phyloP scores from a whole-genome alignment of 2,888 invertebrate genomes.

The Poecilus cupreus region DNA sequence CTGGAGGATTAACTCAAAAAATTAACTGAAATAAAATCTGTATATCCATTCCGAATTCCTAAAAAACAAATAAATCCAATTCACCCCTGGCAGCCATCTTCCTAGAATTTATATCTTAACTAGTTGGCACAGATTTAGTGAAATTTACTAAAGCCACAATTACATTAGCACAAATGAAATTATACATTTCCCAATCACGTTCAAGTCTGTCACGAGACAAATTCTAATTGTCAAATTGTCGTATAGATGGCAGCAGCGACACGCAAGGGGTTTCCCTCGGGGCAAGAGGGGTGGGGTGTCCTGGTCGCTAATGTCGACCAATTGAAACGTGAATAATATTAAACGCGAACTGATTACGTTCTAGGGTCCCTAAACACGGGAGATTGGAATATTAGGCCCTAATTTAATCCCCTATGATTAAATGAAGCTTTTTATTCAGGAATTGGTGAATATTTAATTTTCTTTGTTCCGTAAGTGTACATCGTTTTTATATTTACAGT shows the following conservation, averaged over 20 bases:
- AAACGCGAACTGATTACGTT: neutral
- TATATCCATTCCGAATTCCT: no score
- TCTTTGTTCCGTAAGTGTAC: no score
- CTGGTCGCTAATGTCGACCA: conserved; percentile 12
- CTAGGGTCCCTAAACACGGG: no score
- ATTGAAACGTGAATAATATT: neutral
- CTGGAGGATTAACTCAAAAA: no score
- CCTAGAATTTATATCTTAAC: neutral
- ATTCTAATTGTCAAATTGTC: conserved; percentile 53
- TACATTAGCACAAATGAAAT: conserved; percentile 45
- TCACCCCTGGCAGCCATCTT: neutral
- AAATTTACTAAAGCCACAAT: conserved; percentile 48
- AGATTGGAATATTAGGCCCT: no score
- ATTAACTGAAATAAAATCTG: no score
- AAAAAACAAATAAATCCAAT: conserved; percentile 13
- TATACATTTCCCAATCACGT: conserved; percentile 53
- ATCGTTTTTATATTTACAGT: no score
- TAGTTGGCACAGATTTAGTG: conserved; percentile 25
- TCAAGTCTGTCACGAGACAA: conserved; percentile 35
- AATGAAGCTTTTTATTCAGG: no score
- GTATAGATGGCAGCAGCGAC: conserved; percentile 34
- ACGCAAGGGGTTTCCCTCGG: neutral
- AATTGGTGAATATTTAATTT: no score
- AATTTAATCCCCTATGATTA: no score
- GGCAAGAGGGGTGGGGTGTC: neutral